Base-by-base conservation (phyloP, 2,113 vertebrate species). In the Eurypyga helias region DNA sequence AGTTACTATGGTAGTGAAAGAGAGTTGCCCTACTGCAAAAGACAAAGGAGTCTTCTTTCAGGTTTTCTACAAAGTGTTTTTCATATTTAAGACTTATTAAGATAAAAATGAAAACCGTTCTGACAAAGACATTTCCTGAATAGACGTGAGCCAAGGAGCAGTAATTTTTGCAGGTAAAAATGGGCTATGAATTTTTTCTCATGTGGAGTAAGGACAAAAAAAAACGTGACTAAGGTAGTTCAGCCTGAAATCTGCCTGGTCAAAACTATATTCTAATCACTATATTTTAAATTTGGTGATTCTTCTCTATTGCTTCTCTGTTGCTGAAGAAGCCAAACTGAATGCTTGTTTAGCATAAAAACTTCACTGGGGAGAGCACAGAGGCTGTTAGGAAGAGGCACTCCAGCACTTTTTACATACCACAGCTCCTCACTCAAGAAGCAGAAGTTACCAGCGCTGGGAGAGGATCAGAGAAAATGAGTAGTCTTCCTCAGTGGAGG, bases 381-480 rank as follows among this genome's bases (percentile, higher is more conserved):
- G 5, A 7, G 0, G 57, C 54, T 78, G 9, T n/a, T 29, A 52
- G 8, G 4, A 55, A 78, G 49, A 41, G 11, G 14, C 2, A 67
- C 3, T 38, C 13, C 18, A 28, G 8, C 19, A 55, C 2, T 10
- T 75, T 78, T 80, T 34, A 11, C 13, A 41, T 17, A 34, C 11
- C 15, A 16, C 10, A 49, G 7, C 9, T 83, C 31, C 21, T 64
- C 9, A 6, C 7, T 72, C 7, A n/a, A 28, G 11, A 2, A 41
- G 25, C 34, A 64, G 52, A 55, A 43, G 13, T 83, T 77, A 43
- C 9, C 9, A 73, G 71, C 79, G 13, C 16, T 61, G 20, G 9
- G 3, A 70, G 2, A 0, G 0, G 2, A 2, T 1, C 23, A 38
- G 4, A 89, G 11, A 55, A 66, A 61, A 4, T 25, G 10, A 43